These are phyloP conservation scores for Vidua macroura DNA, from an alignment of 2,113 vertebrate species.

Conservation along the genomic window DNA sequence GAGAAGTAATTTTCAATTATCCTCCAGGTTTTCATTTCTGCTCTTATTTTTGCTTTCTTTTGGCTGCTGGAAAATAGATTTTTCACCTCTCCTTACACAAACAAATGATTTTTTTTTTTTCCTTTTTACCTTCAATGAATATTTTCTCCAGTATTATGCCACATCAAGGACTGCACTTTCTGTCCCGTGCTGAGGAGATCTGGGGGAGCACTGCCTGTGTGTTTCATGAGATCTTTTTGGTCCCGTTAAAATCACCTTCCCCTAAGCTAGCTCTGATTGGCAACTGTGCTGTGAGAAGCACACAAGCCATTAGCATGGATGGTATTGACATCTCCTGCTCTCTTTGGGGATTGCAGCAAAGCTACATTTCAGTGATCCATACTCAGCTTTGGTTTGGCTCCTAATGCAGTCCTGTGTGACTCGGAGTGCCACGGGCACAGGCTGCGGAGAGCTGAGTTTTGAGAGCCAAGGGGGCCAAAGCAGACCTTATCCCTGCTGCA, in stretches of 20 bases:
- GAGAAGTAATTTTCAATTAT: not conserved
- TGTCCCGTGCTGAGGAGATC: not conserved
- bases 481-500: not conserved
- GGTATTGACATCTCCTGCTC: constrained; percentile 27
- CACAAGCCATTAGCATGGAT: not conserved
- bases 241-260: not conserved
- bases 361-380: not conserved
- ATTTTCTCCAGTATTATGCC: not conserved
- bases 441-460: not conserved
- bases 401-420: not conserved
- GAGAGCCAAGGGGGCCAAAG: not conserved
- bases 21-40: not conserved
- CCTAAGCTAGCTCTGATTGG: not conserved
- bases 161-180: not conserved
- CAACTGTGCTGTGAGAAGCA: not conserved
- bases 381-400: not conserved
- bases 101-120: not conserved
- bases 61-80: not conserved
- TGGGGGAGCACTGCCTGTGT: not conserved
- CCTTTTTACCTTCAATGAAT: not conserved
- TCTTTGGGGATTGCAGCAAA: constrained; percentile 1
- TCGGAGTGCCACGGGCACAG: constrained; percentile 11
- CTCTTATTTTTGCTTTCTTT: not conserved
- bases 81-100: not conserved
- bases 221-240: not conserved